Conservation (phyloP, 2,113 vertebrate genomes). For the Solea solea region DNA sequence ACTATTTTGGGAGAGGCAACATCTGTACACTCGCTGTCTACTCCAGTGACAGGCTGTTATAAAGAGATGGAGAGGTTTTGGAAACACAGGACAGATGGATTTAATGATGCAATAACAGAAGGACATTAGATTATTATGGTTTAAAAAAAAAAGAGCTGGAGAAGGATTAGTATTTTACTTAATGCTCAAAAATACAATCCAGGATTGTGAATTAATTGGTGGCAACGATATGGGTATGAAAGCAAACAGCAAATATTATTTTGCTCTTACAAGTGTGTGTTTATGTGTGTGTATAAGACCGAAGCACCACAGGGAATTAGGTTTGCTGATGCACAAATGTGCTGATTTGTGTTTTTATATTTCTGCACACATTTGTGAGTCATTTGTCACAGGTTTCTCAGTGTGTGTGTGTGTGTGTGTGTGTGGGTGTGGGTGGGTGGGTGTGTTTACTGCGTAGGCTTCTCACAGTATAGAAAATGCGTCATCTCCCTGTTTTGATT, state of each 20-base stretch:
- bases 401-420: slow-evolving; percentile 18
- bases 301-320: slow-evolving; percentile 27
- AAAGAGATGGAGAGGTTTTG: slow-evolving; percentile 5
- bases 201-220: neutral
- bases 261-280: neutral
- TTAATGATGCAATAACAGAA: neutral
- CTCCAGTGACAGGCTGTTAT: slow-evolving; percentile 24
- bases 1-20: slow-evolving; percentile 53
- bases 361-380: slow-evolving; percentile 23
- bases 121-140: neutral
- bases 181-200: neutral
- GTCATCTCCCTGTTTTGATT: slow-evolving; percentile 65
- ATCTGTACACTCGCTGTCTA: slow-evolving; percentile 49
- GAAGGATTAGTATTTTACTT: neutral
- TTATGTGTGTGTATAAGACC: neutral
- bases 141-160: neutral
- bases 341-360: slow-evolving; percentile 45
- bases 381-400: slow-evolving; percentile 38
- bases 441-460: slow-evolving; percentile 56
- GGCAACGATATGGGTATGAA: neutral
- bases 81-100: neutral
- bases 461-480: slow-evolving; percentile 67
- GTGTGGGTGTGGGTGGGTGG: slow-evolving; percentile 34
- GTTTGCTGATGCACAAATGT: slow-evolving; percentile 49
- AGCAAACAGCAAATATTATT: neutral